phyloP scores from a whole-genome alignment of 1,140 invertebrate species.

The Drosophila santomea region DNA sequence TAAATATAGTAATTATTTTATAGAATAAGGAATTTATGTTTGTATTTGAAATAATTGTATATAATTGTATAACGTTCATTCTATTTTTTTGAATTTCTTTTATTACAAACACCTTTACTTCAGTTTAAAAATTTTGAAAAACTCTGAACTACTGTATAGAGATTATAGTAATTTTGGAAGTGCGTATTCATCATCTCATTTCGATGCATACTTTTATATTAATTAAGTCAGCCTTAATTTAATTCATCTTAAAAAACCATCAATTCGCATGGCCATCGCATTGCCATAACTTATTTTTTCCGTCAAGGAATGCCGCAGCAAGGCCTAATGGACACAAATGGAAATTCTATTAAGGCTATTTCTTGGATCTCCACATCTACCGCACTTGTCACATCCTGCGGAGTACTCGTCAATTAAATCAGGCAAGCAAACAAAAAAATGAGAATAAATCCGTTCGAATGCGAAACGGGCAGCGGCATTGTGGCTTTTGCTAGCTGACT shows the following conservation, averaged over 20 bases:
- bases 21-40: too few species aligned
- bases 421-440: slow-evolving; percentile 1
- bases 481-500: slow-evolving; percentile 29
- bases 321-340: slow-evolving; percentile 75
- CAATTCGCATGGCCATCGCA: neutral
- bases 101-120: too few species aligned
- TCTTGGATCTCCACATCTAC: slow-evolving; percentile 13
- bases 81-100: too few species aligned
- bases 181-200: neutral
- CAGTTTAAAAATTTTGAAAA: too few species aligned
- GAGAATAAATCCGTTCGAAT: slow-evolving; percentile 28
- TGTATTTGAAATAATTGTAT: too few species aligned
- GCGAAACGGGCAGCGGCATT: slow-evolving; percentile 9
- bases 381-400: slow-evolving; percentile 51
- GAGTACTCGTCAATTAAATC: slow-evolving; percentile 71
- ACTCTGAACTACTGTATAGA: too few species aligned
- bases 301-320: neutral
- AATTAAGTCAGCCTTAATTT: slow-evolving; percentile 28
- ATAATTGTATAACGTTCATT: too few species aligned
- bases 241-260: slow-evolving; percentile 24
- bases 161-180: too few species aligned
- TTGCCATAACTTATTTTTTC: slow-evolving; percentile 22
- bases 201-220: neutral
- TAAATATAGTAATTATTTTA: neutral
- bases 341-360: slow-evolving; percentile 71